A percentile compares a stretch with the other conserved stretches of the same genome.
Conservation (phyloP, 2,888 invertebrate species). For the Laspeyria flexula region DNA sequence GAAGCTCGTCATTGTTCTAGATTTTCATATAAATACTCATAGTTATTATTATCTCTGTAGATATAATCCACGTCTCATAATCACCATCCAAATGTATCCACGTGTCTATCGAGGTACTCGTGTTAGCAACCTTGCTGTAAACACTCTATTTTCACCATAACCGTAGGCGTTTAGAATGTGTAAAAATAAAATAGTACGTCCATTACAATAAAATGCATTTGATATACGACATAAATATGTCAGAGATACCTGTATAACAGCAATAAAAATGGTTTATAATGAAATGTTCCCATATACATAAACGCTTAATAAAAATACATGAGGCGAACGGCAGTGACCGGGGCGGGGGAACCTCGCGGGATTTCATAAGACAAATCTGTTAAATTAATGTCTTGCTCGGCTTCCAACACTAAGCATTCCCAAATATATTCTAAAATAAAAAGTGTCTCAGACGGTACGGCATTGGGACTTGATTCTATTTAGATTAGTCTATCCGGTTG, state of each 20-base stretch:
- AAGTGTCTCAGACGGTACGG: constrained; percentile 50
- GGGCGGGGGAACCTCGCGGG: constrained; percentile 45
- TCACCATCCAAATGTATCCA: too few relatives aligned
- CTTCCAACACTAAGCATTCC: constrained; percentile 56
- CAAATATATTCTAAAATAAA: constrained; percentile 68
- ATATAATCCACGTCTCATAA: too few relatives aligned
- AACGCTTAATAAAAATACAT: constrained; percentile 37
- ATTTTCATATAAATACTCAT: too few relatives aligned
- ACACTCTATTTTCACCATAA: not conserved
- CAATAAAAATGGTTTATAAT: constrained; percentile 27
- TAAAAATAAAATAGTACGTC: not conserved
- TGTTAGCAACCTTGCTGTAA: not conserved
- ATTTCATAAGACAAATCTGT: constrained; percentile 59
- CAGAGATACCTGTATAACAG: constrained; percentile 7
- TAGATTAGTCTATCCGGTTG: constrained; percentile 62
- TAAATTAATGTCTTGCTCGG: constrained; percentile 58
- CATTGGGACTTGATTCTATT: constrained; percentile 57
- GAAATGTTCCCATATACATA: constrained; percentile 22
- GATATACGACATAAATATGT: constrained; percentile 5
- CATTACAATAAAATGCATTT: not conserved
- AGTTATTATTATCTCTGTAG: too few relatives aligned
- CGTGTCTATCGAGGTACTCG: too few relatives aligned
- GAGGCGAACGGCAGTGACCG: constrained; percentile 21
- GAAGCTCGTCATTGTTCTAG: too few relatives aligned
- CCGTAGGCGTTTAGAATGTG: not conserved